Base-by-base conservation (phyloP, 2,113 vertebrate genomes). In the Syrmaticus mikado region DNA sequence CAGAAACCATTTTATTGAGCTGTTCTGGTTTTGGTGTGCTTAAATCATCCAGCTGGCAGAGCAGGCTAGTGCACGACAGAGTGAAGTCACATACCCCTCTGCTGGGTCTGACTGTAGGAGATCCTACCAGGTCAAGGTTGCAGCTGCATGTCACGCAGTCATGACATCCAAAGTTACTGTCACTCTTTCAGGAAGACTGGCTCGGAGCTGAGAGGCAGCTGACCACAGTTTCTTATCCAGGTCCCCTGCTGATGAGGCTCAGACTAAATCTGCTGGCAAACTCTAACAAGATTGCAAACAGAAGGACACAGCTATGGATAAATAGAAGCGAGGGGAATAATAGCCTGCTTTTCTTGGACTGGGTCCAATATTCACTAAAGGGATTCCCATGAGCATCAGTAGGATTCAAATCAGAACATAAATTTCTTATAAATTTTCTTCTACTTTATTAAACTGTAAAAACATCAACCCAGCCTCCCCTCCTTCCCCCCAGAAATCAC, bases 271-370 rank as follows among this genome's bases (percentile, higher is more conserved):
- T 87, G 5, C 78, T 80, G 64, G 62, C 66, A 87, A 89, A 58
- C 62, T 67, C 66, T 66, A 79, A 85, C 8, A 87, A 62, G 68
- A 78, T 13, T 83, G 30, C n/a, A 53, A 72, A 65, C 36, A 92
- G 57, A 66, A 81, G n/a, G n/a, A 73, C 73, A 80, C 52, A 46
- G 68, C 70, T 92, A 60, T 60, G 68, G 82, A 89, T 74, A 43
- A 85, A 71, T 3, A 80, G 60, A 91, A 91, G 34, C 81, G 82
- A 90, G 68, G 62, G 77, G 72, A 96, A 70, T 65, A 82, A 91
- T 80, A 87, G 92, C 24, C 38, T 85, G 60, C 36, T 89, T 96
- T 94, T 92, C 34, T 91, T 96, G 94, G 79, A 61, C 57, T 22
- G 57, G 30, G 36, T 64, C 82, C 75, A 77, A 24, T 52, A 77